phyloP scores from a whole-genome alignment of 2,797 vertebrate genomes.

The Microtus obscurus region DNA sequence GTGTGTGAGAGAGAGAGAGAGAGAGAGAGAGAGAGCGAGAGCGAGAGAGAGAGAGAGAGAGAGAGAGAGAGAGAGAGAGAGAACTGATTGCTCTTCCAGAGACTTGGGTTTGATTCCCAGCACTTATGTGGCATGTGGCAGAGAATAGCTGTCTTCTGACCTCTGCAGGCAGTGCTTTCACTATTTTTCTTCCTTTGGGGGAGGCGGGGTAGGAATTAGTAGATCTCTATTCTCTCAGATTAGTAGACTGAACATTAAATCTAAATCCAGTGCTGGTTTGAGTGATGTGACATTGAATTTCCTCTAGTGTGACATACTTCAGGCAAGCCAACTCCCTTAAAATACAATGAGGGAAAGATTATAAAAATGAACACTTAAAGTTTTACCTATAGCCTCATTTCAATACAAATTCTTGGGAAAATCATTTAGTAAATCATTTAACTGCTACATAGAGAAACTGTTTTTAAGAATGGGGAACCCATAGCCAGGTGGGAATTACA shows the following conservation, averaged over 20 bases:
- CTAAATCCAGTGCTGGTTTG: slow-evolving; percentile 12
- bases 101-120: not conserved
- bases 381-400: slow-evolving; percentile 21
- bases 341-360: not conserved
- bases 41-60: too few relatives aligned
- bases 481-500: not conserved
- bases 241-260: not conserved
- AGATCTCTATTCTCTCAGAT: slow-evolving; percentile 28
- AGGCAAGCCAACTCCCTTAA: not conserved
- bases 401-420: slow-evolving; percentile 44
- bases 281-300: slow-evolving; percentile 19
- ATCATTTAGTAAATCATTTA: slow-evolving; percentile 5
- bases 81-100: not conserved
- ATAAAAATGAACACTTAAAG: slow-evolving; percentile 26
- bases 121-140: not conserved
- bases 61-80: not conserved
- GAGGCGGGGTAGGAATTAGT: not conserved
- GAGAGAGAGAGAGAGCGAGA: too few relatives aligned
- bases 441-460: not conserved
- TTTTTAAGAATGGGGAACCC: slow-evolving; percentile 38
- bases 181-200: not conserved
- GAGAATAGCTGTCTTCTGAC: not conserved
- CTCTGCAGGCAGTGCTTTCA: not conserved
- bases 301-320: not conserved
- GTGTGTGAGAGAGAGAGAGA: too few relatives aligned